Evolutionary conservation across 2,113 vertebrate genomes (phyloP), one percentile per base, ranked within the genome.

Genomic region (Equus quagga): DNA sequence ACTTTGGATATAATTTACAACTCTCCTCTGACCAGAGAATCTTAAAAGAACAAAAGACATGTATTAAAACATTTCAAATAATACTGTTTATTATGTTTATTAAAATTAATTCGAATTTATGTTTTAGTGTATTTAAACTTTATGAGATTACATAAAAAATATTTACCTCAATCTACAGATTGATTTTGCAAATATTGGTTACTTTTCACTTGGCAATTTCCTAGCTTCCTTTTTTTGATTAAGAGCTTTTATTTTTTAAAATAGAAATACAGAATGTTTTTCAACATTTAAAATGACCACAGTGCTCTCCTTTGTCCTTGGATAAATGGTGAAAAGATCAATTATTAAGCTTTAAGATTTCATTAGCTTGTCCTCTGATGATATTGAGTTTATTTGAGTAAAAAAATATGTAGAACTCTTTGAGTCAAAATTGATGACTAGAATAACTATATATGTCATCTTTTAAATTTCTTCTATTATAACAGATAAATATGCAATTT

Each of bases 341-440:
- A 0, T 73, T 82, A 82, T 31, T 41, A 93, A 93, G 36, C 31
- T 60, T 86, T 79, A 64, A 83, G 28, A 15, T 87, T 89, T 36
- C 54, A 95, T 36, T 87, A 36, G 49, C 51, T 93, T 93, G 56
- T 94, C 58, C 81, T 95, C 64, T 93, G 33, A 91, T 87, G 79
- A 92, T 44, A 94, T 4, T 76, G 46, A 89, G 46, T 96, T 14
- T 26, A 87, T 85, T 41, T 86, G 24, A 24, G 78, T 87, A 72
- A 83, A 79, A 72, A 95, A 51, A 82, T 86, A 87, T 80, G 46
- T 62, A 91, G 41, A 80, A 76, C 15, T 95, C 65, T 49, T 79
- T 65, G n/a, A 97, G 23, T 94, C 91, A 85, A 96, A 97, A 95
- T 93, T n/a, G 24, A 85, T 96, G 28, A 72, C 72, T 85, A 94